Conservation (phyloP, 2,113 vertebrate genomes). For the Microcebus tavaratra region DNA sequence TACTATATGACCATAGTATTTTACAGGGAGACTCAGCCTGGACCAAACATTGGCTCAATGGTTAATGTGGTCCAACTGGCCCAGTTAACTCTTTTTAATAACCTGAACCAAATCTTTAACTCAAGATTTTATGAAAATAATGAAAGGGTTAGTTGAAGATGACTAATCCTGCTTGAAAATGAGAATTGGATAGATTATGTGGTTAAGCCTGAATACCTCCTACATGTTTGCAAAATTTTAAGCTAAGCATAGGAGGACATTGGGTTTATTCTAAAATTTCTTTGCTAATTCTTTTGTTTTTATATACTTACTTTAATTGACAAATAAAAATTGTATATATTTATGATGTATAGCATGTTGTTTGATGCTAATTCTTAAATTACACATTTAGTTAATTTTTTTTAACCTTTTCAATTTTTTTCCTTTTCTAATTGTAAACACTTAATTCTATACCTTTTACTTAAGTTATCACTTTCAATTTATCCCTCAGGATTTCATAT, state of each 20-base stretch:
- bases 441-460: not conserved
- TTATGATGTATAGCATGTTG: not conserved
- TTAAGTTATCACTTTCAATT: not conserved
- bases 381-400: not conserved
- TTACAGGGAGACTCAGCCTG: not conserved
- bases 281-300: not conserved
- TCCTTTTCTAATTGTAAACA: conserved; percentile 16
- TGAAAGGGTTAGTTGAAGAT: not conserved
- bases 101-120: not conserved
- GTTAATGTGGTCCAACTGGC: not conserved
- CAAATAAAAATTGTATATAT: not conserved
- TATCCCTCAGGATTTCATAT: not conserved
- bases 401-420: not conserved
- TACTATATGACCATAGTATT: not conserved
- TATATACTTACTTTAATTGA: not conserved
- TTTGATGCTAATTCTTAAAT: not conserved
- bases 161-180: not conserved
- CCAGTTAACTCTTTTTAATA: not conserved
- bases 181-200: not conserved
- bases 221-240: not conserved
- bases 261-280: not conserved
- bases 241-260: not conserved
- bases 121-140: not conserved
- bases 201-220: not conserved
- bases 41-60: not conserved